Conservation (phyloP, 2,797 vertebrate genomes). For the Novumbra hubbsi region DNA sequence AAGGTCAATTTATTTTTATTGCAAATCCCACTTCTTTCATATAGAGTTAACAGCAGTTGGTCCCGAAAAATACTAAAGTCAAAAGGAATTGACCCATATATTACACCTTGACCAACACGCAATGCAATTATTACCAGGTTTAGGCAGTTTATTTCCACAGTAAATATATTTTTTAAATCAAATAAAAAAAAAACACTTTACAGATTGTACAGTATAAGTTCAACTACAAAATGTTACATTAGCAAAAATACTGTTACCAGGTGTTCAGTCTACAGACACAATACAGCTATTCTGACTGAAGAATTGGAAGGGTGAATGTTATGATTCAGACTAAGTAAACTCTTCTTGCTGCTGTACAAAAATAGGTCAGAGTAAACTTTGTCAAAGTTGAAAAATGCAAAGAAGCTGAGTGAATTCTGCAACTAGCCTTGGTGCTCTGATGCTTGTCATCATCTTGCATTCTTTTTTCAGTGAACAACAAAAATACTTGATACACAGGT, state of each 20-base stretch:
- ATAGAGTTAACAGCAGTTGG: background rate
- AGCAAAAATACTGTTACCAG: conserved; percentile 80
- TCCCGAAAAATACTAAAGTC: background rate
- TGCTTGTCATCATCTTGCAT: background rate
- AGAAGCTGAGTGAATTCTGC: background rate
- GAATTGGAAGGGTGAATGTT: conserved; percentile 48
- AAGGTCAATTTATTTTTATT: background rate
- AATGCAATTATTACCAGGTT: background rate
- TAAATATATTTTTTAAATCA: conserved; percentile 74
- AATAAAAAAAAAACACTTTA: conserved; percentile 81
- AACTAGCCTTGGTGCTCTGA: background rate
- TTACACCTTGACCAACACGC: background rate
- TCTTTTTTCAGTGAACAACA: background rate
- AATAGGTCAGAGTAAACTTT: background rate
- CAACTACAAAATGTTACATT: conserved; percentile 83
- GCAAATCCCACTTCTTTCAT: background rate
- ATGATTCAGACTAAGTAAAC: background rate
- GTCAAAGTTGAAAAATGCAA: background rate
- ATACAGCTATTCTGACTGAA: conserved; percentile 66
- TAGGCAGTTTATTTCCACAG: background rate
- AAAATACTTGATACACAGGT: background rate
- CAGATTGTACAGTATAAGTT: conserved; percentile 83
- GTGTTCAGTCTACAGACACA: conserved; percentile 74
- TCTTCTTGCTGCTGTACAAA: background rate
- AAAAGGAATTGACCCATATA: background rate